Evolutionary conservation across 2,113 vertebrate species (phyloP), one percentile per base, ranked within the genome.

Genomic region (Falcunculus frontatus): DNA sequence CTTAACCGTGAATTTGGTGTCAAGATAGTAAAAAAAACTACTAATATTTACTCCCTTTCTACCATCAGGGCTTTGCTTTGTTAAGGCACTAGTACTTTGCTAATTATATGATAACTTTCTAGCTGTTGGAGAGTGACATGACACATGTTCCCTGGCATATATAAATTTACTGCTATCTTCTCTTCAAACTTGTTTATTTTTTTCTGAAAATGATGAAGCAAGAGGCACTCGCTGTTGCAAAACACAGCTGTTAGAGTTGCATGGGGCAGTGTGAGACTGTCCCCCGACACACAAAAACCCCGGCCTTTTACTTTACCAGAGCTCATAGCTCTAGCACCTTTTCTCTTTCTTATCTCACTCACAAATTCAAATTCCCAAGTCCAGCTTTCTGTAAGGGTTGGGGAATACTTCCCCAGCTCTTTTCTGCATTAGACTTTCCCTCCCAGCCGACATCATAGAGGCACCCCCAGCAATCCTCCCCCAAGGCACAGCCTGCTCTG

Each of bases 151-250:
- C 50, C 52, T 50, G 41, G 49, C 44, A 60, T 23, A 60, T 11
- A 90, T 32, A 35, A 39, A 84, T 47, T 72, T 56, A 21, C 47
- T 68, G 52, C 22, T 44, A 20, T 47, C 63, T 42, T 76, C 22
- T 73, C 30, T 49, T 83, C 46, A 83, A 59, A 63, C 6, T 69
- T 49, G 3, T n/a, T 85, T 50, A 11, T 52, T 90, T 78, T 72
- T 84, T 80, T 50, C 75, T 65, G 50, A 20, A 90, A 73, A 20
- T 50, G 67, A 64, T 94, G 81, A 87, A 95, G 75, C n/a, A 72
- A 67, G 35, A 79, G 63, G 15, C 23, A 46, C 9, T 22, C 0
- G 0, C 35, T 87, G 37, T 50, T 94, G 72, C 63, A 69, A 87
- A 90, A 93, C 8, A 22, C 1, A 70, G 30, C 29, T 89, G 49